phyloP scores from a whole-genome alignment of 2,888 invertebrate species.

The Acanthosoma haemorrhoidale region DNA sequence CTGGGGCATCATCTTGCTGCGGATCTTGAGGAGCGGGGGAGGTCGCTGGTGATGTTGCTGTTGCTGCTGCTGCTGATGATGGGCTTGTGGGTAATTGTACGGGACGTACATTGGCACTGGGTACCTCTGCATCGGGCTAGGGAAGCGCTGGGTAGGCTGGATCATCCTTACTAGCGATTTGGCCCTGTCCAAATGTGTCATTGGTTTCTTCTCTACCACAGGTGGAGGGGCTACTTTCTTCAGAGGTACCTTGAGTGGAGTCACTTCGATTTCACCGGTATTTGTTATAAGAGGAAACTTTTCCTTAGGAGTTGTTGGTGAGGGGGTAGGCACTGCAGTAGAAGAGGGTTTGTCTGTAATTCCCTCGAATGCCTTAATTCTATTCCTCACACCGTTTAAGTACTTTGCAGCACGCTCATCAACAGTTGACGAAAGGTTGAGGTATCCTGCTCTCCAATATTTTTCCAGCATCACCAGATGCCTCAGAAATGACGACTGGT shows the following conservation, averaged over 20 bases:
- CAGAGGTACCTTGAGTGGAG: constrained; percentile 16
- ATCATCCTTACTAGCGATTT: constrained; percentile 36
- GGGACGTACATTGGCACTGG: constrained; percentile 19
- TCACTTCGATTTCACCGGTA: constrained; percentile 34
- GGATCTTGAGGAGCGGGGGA: constrained; percentile 14
- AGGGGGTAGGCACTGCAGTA: constrained; percentile 30
- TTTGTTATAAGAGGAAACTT: constrained; percentile 38
- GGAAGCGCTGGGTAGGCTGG: constrained; percentile 7
- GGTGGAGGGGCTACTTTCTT: neutral
- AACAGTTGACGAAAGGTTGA: constrained; percentile 67
- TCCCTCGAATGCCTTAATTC: constrained; percentile 68
- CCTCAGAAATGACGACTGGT: constrained; percentile 76
- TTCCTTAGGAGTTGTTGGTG: constrained; percentile 28
- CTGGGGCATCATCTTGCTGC: constrained; percentile 11
- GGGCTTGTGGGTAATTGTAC: neutral
- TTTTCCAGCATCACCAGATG: constrained; percentile 77
- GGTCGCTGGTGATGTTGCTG: constrained; percentile 23
- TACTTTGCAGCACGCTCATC: constrained; percentile 70
- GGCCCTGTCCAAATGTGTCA: constrained; percentile 33
- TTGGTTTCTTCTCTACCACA: neutral
- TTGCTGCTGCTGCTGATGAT: constrained; percentile 18
- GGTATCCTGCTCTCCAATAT: constrained; percentile 74
- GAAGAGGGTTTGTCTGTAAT: constrained; percentile 31
- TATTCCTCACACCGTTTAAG: constrained; percentile 71
- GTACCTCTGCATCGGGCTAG: constrained; percentile 22